Base-by-base conservation (phyloP, 2,113 vertebrate species). In the Apistogramma diplotaenia region DNA sequence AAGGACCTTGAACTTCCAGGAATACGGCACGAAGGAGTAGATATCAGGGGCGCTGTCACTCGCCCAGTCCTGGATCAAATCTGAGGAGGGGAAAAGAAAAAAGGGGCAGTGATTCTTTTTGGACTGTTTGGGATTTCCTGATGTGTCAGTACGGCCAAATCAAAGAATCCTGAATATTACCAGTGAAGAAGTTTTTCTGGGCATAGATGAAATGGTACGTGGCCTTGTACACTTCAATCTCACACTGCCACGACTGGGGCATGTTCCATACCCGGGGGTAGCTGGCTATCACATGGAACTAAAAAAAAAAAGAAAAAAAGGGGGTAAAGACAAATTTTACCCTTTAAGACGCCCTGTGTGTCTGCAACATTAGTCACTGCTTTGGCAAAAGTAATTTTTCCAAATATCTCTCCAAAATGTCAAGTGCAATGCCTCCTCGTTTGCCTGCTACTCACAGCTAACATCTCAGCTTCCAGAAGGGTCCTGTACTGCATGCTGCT, bases 181-280 rank as follows among this genome's bases (percentile, higher is more conserved):
- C 98, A 83, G 98, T 96, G 90, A 99, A 99, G 93, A 99, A 99
- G 94, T 96, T 98, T 90, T 99, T 99, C 93, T 99, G 98, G 79
- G 98, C 98, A 83, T 98, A 99, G 89, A 99, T 99, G 88, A 99
- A 99, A 87, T 99, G 97, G 84, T 99, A 99, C 0, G 98, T 99
- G 77, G 98, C 97, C 91, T 99, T 99, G 93, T 99, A 99, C 62
- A 99, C 98, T 86, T 99, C 98, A 2, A 99, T 95, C 91, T 99
- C 98, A 25, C 98, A 99, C 75, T 99, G 97, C 98, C 98, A 99
- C 0, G 95, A 97, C 94, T 99, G 98, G 3, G 97, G 97, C 98
- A 99, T 99, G 91, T 99, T 99, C 98, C 98, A 99, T 33, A 97
- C 93, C 23, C 96, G 95, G 12, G 98, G 97, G 82, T 98, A 99